Base-by-base conservation (phyloP, 1,140 invertebrate species). In the Luehdorfia chinensis region DNA sequence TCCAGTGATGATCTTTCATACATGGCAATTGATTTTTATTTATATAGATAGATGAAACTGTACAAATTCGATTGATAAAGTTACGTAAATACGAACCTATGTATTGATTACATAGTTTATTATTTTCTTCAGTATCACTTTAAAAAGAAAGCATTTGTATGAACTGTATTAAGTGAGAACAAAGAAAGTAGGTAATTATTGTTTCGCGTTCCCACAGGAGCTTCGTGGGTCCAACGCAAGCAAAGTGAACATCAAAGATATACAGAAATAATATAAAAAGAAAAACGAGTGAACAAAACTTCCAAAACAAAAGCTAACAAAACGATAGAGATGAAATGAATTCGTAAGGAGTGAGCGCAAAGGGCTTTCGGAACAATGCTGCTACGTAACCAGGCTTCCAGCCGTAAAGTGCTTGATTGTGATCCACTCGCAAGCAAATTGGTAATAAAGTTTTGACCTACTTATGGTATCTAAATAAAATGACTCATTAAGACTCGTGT, bases 281-380 rank as follows among this genome's bases (percentile, higher is more conserved):
- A 55, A 51, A 61, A 72, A 68, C 51, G 43, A 34, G 56, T 56
- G 46, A 65, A 66, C 50, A 48, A 67, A 80, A 75, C 49, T 74
- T 67, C 41, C 31, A 52, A 73, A 78, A 77, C 66, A 77, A 79
- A 43, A 66, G 65, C 59, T 66, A 71, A 73, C 72, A 76, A 73
- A 83, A 74, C 62, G 62, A 79, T 75, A 76, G 69, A 70, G 66
- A 59, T 59, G 56, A 56, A 55, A 58, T 66, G 69, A 66, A 68
- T 73, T 73, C 59, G 59, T 64, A 65, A 71, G 51, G 52, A 57
- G 60, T 50, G 59, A 62, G 50, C 50, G 53, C 50, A 65, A 66
- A 68, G 55, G 59, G 62, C 55, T 64, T 67, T 55, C 47, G 61
- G 60, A 78, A 72, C 65, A 72, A 68, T 71, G 59, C 13, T 59